Percentiles rank a stretch among this genome's conserved stretches.
phyloP scores from a whole-genome alignment of 2,113 vertebrate species.

The Herpetotheres cachinnans region DNA sequence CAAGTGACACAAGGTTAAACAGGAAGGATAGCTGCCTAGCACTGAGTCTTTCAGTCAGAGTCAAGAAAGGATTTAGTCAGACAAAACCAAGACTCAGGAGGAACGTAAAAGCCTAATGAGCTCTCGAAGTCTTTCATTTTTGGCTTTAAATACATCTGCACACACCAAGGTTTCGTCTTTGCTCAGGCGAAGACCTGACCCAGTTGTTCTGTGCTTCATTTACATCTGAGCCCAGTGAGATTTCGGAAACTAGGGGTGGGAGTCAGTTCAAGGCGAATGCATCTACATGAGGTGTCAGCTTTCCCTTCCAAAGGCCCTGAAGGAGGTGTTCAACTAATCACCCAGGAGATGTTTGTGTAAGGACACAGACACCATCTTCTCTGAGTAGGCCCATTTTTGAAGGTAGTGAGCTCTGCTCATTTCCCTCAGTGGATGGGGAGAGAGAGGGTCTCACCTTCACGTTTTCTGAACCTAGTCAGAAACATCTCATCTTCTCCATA shows the following conservation, averaged over 20 bases:
- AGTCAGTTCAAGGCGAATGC: not conserved
- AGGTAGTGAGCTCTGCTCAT: not conserved
- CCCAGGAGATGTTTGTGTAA: not conserved
- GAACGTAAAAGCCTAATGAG: conserved; percentile 11
- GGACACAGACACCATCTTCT: not conserved
- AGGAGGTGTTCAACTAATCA: not conserved
- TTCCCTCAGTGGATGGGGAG: not conserved
- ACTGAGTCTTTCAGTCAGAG: not conserved
- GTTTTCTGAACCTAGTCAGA: not conserved
- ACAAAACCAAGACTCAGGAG: not conserved
- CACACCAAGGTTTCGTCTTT: not conserved
- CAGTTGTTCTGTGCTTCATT: not conserved
- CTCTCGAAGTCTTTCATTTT: not conserved
- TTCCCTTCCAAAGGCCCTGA: not conserved
- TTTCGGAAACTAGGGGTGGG: not conserved
- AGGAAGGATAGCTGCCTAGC: not conserved
- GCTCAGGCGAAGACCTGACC: not conserved
- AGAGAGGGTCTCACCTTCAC: not conserved
- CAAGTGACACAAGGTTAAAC: not conserved
- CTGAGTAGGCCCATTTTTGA: not conserved
- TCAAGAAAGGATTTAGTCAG: not conserved
- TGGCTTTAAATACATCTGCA: not conserved
- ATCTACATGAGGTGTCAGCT: not conserved
- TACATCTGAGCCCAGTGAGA: not conserved
- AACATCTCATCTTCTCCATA: not conserved